Evolutionary conservation across 2,888 invertebrate species (phyloP).

Genomic region (Mesorhabditis spiculigera): DNA sequence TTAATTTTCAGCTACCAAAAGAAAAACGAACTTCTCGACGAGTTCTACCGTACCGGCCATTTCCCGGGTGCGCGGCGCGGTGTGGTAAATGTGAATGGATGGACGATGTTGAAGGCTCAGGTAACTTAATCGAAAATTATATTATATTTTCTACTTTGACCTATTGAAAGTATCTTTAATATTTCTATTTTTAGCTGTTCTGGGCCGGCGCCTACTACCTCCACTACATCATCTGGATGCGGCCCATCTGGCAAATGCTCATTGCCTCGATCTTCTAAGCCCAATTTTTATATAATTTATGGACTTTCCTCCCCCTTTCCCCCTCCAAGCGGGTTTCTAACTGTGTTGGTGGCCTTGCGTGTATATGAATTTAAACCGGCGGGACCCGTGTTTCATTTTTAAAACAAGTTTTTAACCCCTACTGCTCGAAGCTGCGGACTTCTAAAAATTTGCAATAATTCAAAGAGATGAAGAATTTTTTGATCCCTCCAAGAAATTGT

Average conservation of each 20-base stretch:
- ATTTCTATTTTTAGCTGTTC: constrained; percentile 37
- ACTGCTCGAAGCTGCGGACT: too few species aligned
- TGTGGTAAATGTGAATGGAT: constrained; percentile 23
- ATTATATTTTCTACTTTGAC: too few species aligned
- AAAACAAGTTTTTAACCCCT: too few species aligned
- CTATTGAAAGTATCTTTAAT: not conserved
- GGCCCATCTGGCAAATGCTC: constrained; percentile 24
- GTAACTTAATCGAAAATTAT: too few species aligned
- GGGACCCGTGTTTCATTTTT: too few species aligned
- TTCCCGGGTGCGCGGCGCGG: constrained; percentile 39
- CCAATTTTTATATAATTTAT: not conserved
- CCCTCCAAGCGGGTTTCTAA: not conserved
- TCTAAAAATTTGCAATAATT: too few species aligned
- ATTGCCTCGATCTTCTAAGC: constrained; percentile 16
- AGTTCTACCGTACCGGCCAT: constrained; percentile 46
- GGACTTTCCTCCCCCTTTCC: not conserved
- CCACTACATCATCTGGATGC: constrained; percentile 47
- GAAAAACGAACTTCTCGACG: constrained; percentile 45
- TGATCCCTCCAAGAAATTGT: too few species aligned
- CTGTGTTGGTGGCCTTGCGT: too few species aligned
- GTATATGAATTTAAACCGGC: too few species aligned
- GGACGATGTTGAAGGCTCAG: constrained; percentile 21
- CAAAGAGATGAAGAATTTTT: too few species aligned
- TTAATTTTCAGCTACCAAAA: not conserved
- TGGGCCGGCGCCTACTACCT: constrained; percentile 49